Evolutionary conservation across 2,888 invertebrate genomes (phyloP), one percentile per base, ranked within the genome.

Genomic region (Dusona sp.): DNA sequence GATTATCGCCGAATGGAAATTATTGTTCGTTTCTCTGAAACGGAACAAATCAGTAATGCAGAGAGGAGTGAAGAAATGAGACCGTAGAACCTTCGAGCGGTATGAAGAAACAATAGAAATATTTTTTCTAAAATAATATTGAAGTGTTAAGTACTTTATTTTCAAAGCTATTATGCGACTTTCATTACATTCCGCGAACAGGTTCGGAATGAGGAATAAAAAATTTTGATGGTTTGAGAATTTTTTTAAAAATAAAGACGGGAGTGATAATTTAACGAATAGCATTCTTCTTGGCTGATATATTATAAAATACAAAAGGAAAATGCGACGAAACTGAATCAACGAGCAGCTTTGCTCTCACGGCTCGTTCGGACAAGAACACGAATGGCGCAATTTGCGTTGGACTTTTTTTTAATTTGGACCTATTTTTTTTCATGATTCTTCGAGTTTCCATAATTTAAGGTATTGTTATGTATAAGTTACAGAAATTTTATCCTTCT

Each of bases 1-100:
- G 65, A 70, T 83, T 73, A 72, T 72, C n/a, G n/a, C 16, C 25
- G 54, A n/a, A 65, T 33, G 64, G 38, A 72, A 83, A 73, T 67
- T 36, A 54, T 54, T 45, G 42, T 38, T 33, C 65, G 67, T 72
- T 79, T 42, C 54, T 19, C 42, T 29, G 51, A n/a, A 33, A 45
- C 61, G 6, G 36, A n/a, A 3, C 36, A 38, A 64, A 68, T 82
- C 48, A 25, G 57, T 25, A 1, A 11, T 25, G 57, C 11, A 11
- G 25, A 25, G 57, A 1, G 22, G 2, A 0, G 25, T n/a, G n/a
- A n/a, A n/a, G n/a, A n/a, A n/a, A n/a, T n/a, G n/a, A n/a, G n/a
- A n/a, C n/a, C n/a, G n/a, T n/a, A n/a, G n/a, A n/a, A n/a, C n/a
- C n/a, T n/a, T n/a, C n/a, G n/a, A n/a, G n/a, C n/a, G n/a, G n/a